phyloP scores from a whole-genome alignment of 2,113 vertebrate genomes.

The Melospiza georgiana region DNA sequence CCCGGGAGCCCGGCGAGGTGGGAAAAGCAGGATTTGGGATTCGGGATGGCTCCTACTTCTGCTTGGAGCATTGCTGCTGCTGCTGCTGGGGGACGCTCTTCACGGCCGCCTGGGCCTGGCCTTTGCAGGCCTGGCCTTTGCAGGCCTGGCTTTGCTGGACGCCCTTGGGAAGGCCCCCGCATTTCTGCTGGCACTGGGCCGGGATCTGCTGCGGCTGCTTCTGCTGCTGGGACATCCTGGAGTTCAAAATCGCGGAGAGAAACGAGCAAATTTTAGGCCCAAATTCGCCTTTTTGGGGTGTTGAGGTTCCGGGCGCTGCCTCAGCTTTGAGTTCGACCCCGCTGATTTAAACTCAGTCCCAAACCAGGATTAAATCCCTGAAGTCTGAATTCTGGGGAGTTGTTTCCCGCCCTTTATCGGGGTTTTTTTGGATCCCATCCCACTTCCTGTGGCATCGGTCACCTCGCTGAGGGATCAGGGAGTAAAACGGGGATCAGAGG shows the following conservation, averaged over 20 bases:
- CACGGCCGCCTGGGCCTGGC: not conserved
- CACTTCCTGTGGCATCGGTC: rapidly evolving
- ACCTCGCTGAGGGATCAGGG: not conserved
- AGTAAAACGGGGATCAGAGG: rapidly evolving
- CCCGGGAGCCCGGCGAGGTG: not conserved
- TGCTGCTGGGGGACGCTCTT: conserved; percentile 18
- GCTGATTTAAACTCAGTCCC: not conserved
- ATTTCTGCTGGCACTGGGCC: conserved; percentile 32
- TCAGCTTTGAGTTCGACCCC: not conserved
- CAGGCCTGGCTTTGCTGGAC: not conserved
- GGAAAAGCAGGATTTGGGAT: not conserved
- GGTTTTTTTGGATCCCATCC: not conserved
- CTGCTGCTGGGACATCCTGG: conserved; percentile 57
- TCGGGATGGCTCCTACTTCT: not conserved
- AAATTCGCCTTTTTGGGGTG: rapidly evolving
- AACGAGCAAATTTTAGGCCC: rapidly evolving
- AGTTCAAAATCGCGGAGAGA: not conserved
- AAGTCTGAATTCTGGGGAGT: too few relatives aligned
- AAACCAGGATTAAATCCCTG: not conserved
- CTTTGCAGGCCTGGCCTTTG: not conserved
- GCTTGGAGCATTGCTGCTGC: conserved; percentile 24
- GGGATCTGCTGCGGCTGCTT: conserved; percentile 50
- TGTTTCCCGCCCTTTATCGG: not conserved
- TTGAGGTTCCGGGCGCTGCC: not conserved
- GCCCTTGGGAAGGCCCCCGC: not conserved